Evolutionary conservation across 2,113 vertebrate species (phyloP), one percentile per base, ranked within the genome.

Genomic region (Pseudois nayaur): DNA sequence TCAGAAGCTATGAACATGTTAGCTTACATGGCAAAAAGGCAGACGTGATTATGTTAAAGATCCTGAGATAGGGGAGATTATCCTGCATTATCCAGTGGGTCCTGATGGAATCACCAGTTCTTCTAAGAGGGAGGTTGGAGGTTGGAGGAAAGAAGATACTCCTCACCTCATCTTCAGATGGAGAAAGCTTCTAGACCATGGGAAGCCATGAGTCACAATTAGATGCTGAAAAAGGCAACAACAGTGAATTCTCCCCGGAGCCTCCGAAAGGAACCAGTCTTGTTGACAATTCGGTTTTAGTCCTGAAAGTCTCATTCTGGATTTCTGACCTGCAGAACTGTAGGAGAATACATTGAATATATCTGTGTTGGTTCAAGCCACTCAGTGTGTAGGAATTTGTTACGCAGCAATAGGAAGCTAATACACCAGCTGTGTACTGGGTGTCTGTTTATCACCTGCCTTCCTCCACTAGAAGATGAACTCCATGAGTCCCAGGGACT

Each of bases 191-290:
- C 45, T 52, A 15, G 90, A 54, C n/a, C 6, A 2, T 2, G 14
- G 43, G 55, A 86, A 16, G 43, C 36, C 13, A 36, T 1, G 0
- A 13, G 5, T 43, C n/a, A 15, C 40, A n/a, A 6, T 31, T 36
- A 45, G 52, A 71, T 17, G 50, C 43, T 45, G 23, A 52, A 45
- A 82, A 55, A 90, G 17, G 33, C 45, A 40, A 57, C 31, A 21
- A n/a, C 3, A 1, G 2, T 4, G 13, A 57, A 17, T 31, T 64
- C 16, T 48, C 0, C 2, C 23, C 4, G 0, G 43, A 29, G 74
- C 11, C 33, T 82, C 57, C 1, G 13, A 27, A 59, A 81, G 27
- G 14, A 88, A 5, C 33, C 60, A 45, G 23, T 50, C 23, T 45
- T 48, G 40, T 3, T 1, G 52, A 40, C 64, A 3, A 5, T 52